Base-by-base conservation (phyloP, 2,888 invertebrate species). In the Amaurobius ferox region DNA sequence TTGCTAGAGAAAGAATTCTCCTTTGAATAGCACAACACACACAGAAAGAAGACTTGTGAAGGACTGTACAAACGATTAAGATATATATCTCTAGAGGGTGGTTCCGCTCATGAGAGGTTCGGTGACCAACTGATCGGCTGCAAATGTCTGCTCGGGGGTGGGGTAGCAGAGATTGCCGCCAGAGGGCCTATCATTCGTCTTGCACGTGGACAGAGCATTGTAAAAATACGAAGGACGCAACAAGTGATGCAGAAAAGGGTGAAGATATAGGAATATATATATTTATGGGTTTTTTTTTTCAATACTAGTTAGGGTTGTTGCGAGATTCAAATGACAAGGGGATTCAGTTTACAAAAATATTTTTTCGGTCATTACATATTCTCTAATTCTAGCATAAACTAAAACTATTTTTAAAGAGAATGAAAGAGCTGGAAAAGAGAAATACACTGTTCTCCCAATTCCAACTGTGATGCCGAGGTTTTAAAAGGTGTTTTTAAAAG, bases 171-270 rank as follows among this genome's bases (percentile, higher is more conserved):
- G 6, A 23, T 23, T 3, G 55, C 55, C 55, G 55, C 55, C 11
- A 55, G 55, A 55, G 55, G 55, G 55, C 55, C 23, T 23, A 23
- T 55, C 55, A 55, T 55, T 23, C 55, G 23, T 23, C 23, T 55
- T 55, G 55, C 55, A 55, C 55, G 55, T 55, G 55, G 55, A 55
- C 55, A 23, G 23, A 23, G 55, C 19, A 55, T 55, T 35, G 6
- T 11, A 55, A 55, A 55, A 55, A 23, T 23, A 23, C 1, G 23
- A 55, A 23, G 19, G 7, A 16, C 55, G 55, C 55, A 55, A 55
- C 55, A 55, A 55, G 55, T 55, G 55, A 55, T 23, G 23, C 5
- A 19, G 16, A 23, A 55, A 23, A 23, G 55, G 55, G 19, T 7
- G 23, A 2, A 2, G 23, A 5, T n/a, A n/a, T n/a, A n/a, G n/a